Evolutionary conservation across 2,797 vertebrate species (phyloP).

Genomic region (Enteromius paludinosus): DNA sequence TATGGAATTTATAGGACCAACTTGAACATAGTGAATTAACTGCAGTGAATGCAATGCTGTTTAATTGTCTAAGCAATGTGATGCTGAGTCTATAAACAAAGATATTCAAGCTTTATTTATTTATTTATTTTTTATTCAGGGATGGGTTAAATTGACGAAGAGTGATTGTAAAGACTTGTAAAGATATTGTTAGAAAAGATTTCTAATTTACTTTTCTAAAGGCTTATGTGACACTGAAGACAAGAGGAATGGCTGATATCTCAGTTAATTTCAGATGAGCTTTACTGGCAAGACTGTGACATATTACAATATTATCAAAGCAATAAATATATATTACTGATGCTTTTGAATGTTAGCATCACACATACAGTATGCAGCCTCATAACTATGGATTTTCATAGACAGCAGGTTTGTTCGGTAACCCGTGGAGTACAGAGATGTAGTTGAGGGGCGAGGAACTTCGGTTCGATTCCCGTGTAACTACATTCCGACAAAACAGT

Average conservation of each 20-base stretch:
- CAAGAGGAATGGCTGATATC: background rate
- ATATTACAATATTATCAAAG: background rate
- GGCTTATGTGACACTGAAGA: background rate
- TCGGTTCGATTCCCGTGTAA: no score
- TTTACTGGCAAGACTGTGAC: background rate
- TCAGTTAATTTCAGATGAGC: background rate
- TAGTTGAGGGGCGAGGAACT: no score
- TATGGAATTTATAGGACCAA: background rate
- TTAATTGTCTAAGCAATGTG: background rate
- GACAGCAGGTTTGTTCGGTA: no score
- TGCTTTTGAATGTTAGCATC: no score
- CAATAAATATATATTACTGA: background rate
- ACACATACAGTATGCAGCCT: no score
- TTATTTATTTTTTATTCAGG: background rate
- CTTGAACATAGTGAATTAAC: conserved; percentile 15
- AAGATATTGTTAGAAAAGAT: background rate
- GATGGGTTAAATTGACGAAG: background rate
- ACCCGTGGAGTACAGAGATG: no score
- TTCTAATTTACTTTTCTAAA: background rate
- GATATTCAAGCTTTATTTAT: background rate
- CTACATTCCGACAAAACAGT: no score
- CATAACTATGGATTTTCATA: no score
- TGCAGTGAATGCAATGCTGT: background rate
- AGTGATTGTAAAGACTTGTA: background rate
- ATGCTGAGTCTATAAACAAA: background rate